Evolutionary conservation across 2,113 vertebrate genomes (phyloP).

Genomic region (Leucosticte australis): DNA sequence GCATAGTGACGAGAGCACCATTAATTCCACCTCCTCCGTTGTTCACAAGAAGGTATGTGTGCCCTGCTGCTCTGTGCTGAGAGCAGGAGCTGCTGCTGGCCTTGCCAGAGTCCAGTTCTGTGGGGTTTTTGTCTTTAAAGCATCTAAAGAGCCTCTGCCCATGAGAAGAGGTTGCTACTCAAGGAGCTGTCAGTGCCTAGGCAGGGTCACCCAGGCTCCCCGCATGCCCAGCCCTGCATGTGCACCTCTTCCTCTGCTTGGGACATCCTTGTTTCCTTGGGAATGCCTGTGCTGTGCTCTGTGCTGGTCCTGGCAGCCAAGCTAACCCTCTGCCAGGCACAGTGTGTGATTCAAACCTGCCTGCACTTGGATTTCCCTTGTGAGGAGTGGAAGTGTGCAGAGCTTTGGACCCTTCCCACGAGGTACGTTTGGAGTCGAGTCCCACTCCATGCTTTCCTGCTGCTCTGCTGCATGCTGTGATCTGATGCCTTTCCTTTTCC

Average conservation of each 20-base stretch:
- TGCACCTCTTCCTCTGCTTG: neutral
- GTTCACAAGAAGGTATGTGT: slow-evolving; percentile 88
- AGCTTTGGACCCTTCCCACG: neutral
- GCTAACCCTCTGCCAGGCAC: slow-evolving; percentile 7
- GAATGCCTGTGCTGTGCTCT: neutral
- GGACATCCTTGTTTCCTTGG: neutral
- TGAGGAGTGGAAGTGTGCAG: slow-evolving; percentile 11
- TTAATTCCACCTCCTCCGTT: slow-evolving; percentile 81
- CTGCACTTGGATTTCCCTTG: neutral
- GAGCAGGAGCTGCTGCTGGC: neutral
- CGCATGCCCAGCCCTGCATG: slow-evolving; percentile 15
- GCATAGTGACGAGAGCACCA: slow-evolving; percentile 84
- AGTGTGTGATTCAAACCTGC: neutral
- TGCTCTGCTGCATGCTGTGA: neutral
- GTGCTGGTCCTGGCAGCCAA: neutral
- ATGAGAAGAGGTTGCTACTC: neutral
- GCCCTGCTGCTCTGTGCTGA: neutral
- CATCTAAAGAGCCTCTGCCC: neutral
- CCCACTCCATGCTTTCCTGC: neutral
- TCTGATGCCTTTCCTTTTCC: neutral
- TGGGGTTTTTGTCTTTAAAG: neutral
- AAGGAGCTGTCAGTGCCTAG: neutral
- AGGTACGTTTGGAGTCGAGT: slow-evolving; percentile 32
- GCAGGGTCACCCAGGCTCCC: neutral
- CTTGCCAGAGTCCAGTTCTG: neutral